These are phyloP conservation scores for Ochlodes sylvanus DNA, from an alignment of 2,888 invertebrate genomes.

Conservation along the genomic window DNA sequence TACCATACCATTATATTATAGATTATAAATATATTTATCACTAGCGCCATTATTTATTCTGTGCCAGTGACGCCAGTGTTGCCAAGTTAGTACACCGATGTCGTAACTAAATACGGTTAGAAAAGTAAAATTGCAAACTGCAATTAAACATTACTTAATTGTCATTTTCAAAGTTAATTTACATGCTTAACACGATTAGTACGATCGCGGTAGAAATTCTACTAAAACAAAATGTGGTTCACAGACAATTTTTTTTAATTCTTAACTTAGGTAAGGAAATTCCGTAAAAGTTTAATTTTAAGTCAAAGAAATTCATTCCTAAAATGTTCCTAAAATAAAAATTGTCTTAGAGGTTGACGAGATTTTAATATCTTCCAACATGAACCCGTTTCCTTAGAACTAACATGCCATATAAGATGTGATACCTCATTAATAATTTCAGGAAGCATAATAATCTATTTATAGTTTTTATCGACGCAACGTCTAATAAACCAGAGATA, in stretches of 20 bases:
- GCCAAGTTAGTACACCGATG: background rate
- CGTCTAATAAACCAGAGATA: no score
- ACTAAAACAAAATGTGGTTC: no score
- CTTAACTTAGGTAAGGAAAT: no score
- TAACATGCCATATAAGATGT: slow-evolving; percentile 6
- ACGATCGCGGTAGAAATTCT: no score
- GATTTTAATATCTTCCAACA: background rate
- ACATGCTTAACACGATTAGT: no score
- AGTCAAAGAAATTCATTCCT: background rate
- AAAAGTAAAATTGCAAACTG: no score
- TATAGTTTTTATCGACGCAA: slow-evolving; percentile 16
- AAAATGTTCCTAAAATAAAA: slow-evolving; percentile 1
- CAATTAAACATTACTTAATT: no score
- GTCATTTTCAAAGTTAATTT: no score
- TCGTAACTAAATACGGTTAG: no score
- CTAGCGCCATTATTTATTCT: background rate
- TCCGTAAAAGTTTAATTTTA: background rate
- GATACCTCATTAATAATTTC: slow-evolving; percentile 1
- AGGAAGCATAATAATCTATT: slow-evolving; percentile 17
- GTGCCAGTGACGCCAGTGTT: background rate
- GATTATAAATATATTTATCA: no score
- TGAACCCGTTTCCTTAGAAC: background rate
- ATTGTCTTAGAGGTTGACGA: slow-evolving; percentile 2
- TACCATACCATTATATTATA: no score
- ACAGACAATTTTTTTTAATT: no score